These are phyloP conservation scores for Tipula confusa DNA, from an alignment of 2,888 invertebrate species.

Conservation along the genomic window DNA sequence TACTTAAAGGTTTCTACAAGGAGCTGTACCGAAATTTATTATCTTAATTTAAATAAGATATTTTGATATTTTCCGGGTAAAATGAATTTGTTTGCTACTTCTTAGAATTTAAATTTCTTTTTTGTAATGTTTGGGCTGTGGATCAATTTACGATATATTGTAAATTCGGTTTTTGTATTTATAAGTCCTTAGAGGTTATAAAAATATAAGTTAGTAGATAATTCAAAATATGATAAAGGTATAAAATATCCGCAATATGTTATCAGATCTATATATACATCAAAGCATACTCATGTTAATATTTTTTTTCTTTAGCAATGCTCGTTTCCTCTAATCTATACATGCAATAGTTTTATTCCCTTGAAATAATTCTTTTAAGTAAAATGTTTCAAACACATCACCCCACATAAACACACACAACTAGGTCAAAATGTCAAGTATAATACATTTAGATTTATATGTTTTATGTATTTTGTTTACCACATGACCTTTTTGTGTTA, in stretches of 20 bases:
- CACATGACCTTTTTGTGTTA: too few relatives aligned
- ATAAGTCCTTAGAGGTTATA: background rate
- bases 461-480: background rate
- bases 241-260: background rate
- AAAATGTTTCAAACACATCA: background rate
- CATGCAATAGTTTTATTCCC: background rate
- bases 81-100: too few relatives aligned
- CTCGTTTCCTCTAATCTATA: background rate
- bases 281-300: background rate
- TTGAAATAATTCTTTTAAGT: background rate
- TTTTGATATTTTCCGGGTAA: background rate
- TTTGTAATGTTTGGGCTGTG: too few relatives aligned
- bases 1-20: too few relatives aligned
- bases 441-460: background rate
- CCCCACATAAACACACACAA: background rate
- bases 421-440: background rate
- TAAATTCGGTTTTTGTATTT: background rate
- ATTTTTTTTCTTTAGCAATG: background rate
- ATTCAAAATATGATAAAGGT: background rate
- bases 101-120: too few relatives aligned
- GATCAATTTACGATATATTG: background rate
- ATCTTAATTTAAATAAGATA: too few relatives aligned
- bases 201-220: background rate
- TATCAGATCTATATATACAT: background rate
- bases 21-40: too few relatives aligned